Evolutionary conservation across 2,113 vertebrate species (phyloP), one percentile per base, ranked within the genome.

Genomic region (Arizona elegans): DNA sequence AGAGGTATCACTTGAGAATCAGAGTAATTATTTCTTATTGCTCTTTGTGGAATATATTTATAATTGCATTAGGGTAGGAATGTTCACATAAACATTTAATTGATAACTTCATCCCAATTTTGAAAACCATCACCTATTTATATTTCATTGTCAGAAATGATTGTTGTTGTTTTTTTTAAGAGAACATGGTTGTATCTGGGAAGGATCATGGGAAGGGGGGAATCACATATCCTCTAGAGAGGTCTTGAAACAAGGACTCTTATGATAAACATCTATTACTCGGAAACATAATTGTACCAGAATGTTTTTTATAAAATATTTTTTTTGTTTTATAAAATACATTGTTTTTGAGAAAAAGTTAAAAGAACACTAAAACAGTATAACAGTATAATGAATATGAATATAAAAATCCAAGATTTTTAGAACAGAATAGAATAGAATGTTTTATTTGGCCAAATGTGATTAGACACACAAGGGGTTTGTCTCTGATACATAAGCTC

Each of bases 21-120:
- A 96, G 95, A 97, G 95, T 98, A 97, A 98, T 98, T 98, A 98
- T 97, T 97, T 98, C 95, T 95, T 97, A 97, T 97, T 95, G 96
- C 95, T 97, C 97, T 98, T 97, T 95, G 92, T 97, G 96, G 97
- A 96, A 97, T 97, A 97, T 91, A 93, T 93, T 96, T 97, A 97
- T 97, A 97, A 98, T 97, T 98, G 97, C 94, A 96, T 97, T 97
- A 97, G 94, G 96, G 93, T 97, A 97, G 96, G 65, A 70, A 91
- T 95, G 91, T 97, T 97, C 97, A 93, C 89, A 96, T 97, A 98
- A 97, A 97, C 97, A 96, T 94, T 97, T 97, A 96, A 97, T 97
- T 98, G 97, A 97, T 97, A 97, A 97, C 97, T 96, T 96, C 96
- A 94, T 97, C 91, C 96, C 97, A 94, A 96, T 97, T 97, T 95